Evolutionary conservation across 2,113 vertebrate species (phyloP), one percentile per base, ranked within the genome.

Genomic region (Cricetomys ansorgei): DNA sequence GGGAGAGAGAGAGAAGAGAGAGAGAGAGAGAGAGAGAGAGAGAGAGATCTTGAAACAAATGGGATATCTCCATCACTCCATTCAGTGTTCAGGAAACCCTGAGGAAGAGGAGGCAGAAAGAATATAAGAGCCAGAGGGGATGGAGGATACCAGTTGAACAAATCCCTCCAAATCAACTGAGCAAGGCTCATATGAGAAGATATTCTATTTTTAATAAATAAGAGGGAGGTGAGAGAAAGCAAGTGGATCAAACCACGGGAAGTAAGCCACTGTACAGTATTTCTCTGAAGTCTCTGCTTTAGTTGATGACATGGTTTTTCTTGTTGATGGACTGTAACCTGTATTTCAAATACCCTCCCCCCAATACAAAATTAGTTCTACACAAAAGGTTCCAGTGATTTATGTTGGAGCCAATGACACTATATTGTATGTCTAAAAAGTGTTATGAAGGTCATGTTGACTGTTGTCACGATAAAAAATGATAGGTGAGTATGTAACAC

Each of bases 201-300:
- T 40, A 25, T 19, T 70, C 16, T 70, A 70, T 21, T 70, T 55
- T 55, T 19, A 80, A 25, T 57, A 25, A 57, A 57, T 37, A 25
- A 0, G 3, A 37, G 69, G 69, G 17, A 0, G 16, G 4, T 0
- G 53, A 10, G 40, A 73, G 21, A 5, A 73, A 45, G 21, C 53
- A 80, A 76, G 73, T 27, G 48, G 29, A 57, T 10, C 19, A 13
- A 55, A 9, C 29, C 16, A 9, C 19, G 15, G 75, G 19, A 50
- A 77, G 48, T 17, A 77, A 79, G 43, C 31, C 50, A 5, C 17
- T 53, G 21, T n/a, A 19, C 70, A 72, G n/a, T 23, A 43, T 59
- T 40, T 72, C 70, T 72, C 70, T 72, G n/a, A 37, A n/a, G 17
- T 55, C 31, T 55, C 48, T 55, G 31, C 17, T 55, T 55, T 34